These are phyloP conservation scores for Phocides pigmalion DNA, from an alignment of 1,140 invertebrate species.

Conservation along the genomic window DNA sequence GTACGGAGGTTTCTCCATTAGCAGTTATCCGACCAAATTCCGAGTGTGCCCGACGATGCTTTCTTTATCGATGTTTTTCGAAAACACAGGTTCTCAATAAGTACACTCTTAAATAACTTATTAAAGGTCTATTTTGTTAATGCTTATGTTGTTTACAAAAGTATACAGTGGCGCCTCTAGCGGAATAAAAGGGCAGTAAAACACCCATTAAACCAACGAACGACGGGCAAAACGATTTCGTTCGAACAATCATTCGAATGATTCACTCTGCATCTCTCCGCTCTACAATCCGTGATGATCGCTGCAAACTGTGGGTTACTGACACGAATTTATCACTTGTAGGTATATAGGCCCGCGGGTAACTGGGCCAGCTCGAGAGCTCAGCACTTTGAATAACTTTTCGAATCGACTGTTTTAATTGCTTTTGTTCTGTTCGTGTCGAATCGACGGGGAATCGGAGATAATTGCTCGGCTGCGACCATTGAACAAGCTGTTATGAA, in stretches of 20 bases:
- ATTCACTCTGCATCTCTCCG: constrained; percentile 11
- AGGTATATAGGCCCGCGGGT: constrained; percentile 10
- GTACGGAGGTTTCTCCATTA: too few relatives aligned
- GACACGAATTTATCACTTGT: constrained; percentile 21
- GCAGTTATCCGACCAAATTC: too few relatives aligned
- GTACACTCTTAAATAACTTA: too few relatives aligned
- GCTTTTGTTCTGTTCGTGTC: constrained; percentile 37
- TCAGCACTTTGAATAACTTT: constrained; percentile 32
- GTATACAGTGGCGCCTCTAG: too few relatives aligned
- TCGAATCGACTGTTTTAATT: constrained; percentile 40
- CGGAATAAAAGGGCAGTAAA: too few relatives aligned
- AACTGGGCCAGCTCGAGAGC: constrained; percentile 24
- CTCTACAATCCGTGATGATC: constrained; percentile 20
- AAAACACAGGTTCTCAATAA: too few relatives aligned
- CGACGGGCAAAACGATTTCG: too few relatives aligned
- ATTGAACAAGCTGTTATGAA: constrained; percentile 21
- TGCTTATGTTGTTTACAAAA: too few relatives aligned
- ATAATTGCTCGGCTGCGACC: constrained; percentile 26
- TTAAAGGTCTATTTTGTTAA: too few relatives aligned
- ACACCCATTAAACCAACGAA: too few relatives aligned
- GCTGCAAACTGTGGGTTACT: constrained; percentile 10
- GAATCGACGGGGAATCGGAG: constrained; percentile 30
- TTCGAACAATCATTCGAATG: background rate
- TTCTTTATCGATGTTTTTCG: too few relatives aligned
- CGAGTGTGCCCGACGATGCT: too few relatives aligned